Evolutionary conservation across 2,113 vertebrate species (phyloP).

Genomic region (Melanerpes aurifrons): DNA sequence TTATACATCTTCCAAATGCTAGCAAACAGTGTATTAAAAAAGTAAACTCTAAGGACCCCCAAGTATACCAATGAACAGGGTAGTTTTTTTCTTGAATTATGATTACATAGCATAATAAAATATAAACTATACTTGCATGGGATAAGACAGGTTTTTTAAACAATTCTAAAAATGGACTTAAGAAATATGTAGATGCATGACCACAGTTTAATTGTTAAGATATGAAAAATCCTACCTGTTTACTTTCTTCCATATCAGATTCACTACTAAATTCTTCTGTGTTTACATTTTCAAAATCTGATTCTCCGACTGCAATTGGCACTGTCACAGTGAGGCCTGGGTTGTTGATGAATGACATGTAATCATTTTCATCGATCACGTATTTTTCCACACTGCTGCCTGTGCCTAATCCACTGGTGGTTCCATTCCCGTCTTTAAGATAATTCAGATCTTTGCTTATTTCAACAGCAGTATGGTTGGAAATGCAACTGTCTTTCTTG

Average conservation of each 20-base stretch:
- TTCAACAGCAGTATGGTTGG: constrained; percentile 88
- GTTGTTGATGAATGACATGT: constrained; percentile 94
- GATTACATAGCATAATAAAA: neutral
- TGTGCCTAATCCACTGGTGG: constrained; percentile 87
- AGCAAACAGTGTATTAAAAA: neutral
- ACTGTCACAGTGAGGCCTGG: constrained; percentile 90
- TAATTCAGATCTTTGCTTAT: constrained; percentile 86
- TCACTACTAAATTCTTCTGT: constrained; percentile 95
- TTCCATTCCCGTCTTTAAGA: constrained; percentile 87
- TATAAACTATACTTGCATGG: neutral
- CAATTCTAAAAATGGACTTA: neutral
- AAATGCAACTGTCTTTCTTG: constrained; percentile 87
- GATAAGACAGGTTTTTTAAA: neutral
- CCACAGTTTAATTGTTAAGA: neutral
- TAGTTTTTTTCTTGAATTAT: neutral
- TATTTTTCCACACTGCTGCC: constrained; percentile 90
- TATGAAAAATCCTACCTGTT: constrained; percentile 81
- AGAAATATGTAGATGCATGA: neutral
- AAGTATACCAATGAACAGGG: neutral
- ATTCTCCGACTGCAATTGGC: constrained; percentile 94
- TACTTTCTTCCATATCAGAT: constrained; percentile 87
- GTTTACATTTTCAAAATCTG: constrained; percentile 95
- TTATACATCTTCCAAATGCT: neutral
- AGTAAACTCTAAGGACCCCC: neutral
- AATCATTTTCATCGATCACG: constrained; percentile 82